These are phyloP conservation scores for Phoeniculus purpureus DNA, from an alignment of 2,797 vertebrate species.

Conservation along the genomic window DNA sequence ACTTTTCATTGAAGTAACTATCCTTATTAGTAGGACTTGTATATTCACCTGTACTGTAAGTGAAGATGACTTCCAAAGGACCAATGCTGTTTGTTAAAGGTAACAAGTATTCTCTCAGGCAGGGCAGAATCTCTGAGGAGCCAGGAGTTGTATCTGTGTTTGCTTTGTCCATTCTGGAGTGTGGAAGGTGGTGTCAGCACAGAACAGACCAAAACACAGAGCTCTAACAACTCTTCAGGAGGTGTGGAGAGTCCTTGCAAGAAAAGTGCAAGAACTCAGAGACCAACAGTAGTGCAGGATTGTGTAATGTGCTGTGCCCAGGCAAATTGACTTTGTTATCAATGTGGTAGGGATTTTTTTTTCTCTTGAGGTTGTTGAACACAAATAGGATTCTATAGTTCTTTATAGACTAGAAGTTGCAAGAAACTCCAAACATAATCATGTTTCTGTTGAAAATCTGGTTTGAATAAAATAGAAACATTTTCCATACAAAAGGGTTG, in stretches of 20 bases:
- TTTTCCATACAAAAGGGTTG: not conserved
- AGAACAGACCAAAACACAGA: not conserved
- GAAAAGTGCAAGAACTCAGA: not conserved
- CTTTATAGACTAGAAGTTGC: not conserved
- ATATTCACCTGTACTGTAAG: not conserved
- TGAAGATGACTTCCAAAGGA: not conserved
- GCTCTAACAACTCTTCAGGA: not conserved
- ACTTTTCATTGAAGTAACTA: not conserved
- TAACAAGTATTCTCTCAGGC: not conserved
- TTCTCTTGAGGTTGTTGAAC: not conserved
- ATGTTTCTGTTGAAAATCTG: slow-evolving; percentile 39
- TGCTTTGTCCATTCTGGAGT: not conserved
- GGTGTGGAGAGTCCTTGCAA: not conserved
- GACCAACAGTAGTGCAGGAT: not conserved
- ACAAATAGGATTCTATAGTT: not conserved
- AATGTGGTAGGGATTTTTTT: not conserved
- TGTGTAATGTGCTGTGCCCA: not conserved
- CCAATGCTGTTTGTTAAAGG: not conserved
- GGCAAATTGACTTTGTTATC: not conserved
- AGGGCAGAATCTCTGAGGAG: not conserved
- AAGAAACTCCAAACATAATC: not conserved
- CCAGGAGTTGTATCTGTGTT: not conserved
- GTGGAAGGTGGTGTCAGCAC: not conserved
- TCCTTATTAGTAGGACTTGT: not conserved
- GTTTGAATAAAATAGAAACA: slow-evolving; percentile 32